Base-by-base conservation (phyloP, 2,113 vertebrate genomes). In the Amblyornis subalaris region DNA sequence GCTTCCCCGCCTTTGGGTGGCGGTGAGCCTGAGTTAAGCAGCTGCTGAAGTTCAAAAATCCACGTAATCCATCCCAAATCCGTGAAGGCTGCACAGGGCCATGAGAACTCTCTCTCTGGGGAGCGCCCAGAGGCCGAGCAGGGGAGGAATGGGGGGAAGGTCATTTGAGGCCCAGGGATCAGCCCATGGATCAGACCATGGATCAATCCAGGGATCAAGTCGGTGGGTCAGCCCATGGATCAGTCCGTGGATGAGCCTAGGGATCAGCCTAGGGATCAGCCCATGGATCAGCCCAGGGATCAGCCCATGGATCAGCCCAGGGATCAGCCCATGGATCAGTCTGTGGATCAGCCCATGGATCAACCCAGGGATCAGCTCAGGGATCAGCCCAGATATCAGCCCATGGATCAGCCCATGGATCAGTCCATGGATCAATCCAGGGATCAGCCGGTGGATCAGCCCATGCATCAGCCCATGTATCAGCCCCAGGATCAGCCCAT, bases 61-160 rank as follows among this genome's bases (percentile, higher is more conserved):
- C 26, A 1, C 21, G 5, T 45, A 88, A 57, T 85, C 51, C 1
- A 0, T 20, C 20, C 25, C 53, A 57, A 24, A 61, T 33, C 29
- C 45, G 18, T 1, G 21, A 45, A 10, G 81, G 60, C 20, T 60
- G 25, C 64, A 21, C 16, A 26, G 33, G 42, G 48, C 60, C 50
- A 19, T 0, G 0, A 24, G 25, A 48, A 8, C 45, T 20, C n/a
- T 47, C 60, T 29, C 14, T 6, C 38, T 31, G 38, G 16, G 47
- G 75, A 45, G 36, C 19, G n/a, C 31, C 33, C 35, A 36, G 38
- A n/a, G 33, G 60, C 45, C 33, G 18, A 40, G 28, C 1, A 1
- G 54, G 29, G 0, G 1, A 67, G 33, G 76, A 40, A 26, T 0
- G 0, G 36, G 45, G 33, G 7, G 13, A n/a, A 64, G 40, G 35